Evolutionary conservation across 1,140 invertebrate species (phyloP).

Genomic region (Asobara japonica): DNA sequence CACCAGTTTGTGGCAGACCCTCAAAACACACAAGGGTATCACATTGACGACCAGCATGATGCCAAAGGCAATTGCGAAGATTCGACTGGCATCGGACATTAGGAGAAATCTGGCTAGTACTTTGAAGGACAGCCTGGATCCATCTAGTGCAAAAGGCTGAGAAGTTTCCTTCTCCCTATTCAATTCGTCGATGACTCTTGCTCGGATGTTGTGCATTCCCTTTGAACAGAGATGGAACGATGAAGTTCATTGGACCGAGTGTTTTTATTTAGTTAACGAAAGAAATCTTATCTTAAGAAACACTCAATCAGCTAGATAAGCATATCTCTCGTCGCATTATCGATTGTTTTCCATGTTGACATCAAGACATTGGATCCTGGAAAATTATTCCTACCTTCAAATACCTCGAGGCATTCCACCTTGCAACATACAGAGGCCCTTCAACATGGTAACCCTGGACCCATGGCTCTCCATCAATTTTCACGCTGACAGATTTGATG

Average conservation of each 20-base stretch:
- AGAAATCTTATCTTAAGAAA: no score
- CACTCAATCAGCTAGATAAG: no score
- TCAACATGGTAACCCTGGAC: constrained; percentile 69
- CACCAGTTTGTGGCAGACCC: constrained; percentile 68
- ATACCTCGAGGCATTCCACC: constrained; percentile 78
- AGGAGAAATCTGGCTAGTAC: constrained; percentile 76
- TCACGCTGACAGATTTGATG: constrained; percentile 73
- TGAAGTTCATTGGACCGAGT: no score
- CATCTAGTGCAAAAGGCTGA: constrained; percentile 85
- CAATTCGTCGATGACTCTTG: constrained; percentile 71
- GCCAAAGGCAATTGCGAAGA: constrained; percentile 78
- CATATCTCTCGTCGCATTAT: no score
- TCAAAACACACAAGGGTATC: constrained; percentile 72
- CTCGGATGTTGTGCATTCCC: constrained; percentile 78
- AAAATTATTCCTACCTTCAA: no score
- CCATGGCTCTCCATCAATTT: constrained; percentile 75
- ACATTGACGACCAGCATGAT: constrained; percentile 71
- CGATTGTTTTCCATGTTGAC: no score
- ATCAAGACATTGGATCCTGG: no score
- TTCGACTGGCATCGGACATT: constrained; percentile 76
- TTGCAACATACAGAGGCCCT: constrained; percentile 77
- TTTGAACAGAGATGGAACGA: no score
- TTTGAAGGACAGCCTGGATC: constrained; percentile 72
- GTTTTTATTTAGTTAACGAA: no score
- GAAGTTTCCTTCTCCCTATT: constrained; percentile 69